Base-by-base conservation (phyloP, 1,140 invertebrate genomes). In the Oscheius sp. region DNA sequence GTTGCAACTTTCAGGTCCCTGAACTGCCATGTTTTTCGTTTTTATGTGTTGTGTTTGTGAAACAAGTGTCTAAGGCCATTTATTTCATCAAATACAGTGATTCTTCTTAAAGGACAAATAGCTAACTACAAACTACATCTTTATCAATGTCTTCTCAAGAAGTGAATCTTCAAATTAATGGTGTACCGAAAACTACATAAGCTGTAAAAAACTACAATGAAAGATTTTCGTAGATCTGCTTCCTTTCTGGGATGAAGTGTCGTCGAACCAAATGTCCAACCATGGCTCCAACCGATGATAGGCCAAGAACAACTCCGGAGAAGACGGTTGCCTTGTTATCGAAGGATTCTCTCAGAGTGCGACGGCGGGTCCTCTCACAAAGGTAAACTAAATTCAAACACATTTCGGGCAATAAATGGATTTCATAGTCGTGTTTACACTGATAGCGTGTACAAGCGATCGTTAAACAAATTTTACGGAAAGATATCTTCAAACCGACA, bases 161-260 rank as follows among this genome's bases (percentile, higher is more conserved):
- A n/a, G n/a, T n/a, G n/a, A n/a, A n/a, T n/a, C n/a, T n/a, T n/a
- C n/a, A n/a, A n/a, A n/a, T n/a, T n/a, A n/a, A n/a, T n/a, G n/a
- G n/a, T n/a, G n/a, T n/a, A n/a, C n/a, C n/a, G n/a, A 45, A 45
- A 45, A 45, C 18, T 18, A 18, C 18, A 45, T 45, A 45, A 45
- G 23, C 18, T 18, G 18, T 15, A 45, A 45, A 45, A 45, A 18
- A 23, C 23, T 0, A 45, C 18, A 45, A 0, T 45, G 36, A 34
- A 32, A 71, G 64, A 35, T 74, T 74, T 32, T 74, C 72, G 23
- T 74, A 74, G 28, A 67, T 32, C n/a, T 66, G 52, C 61, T 64
- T 74, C 38, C 72, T 55, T 18, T 74, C 35, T 7, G 72, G 72
- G 23, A 64, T 74, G n/a, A 74, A 65, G 29, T 74, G 72, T 13